Base-by-base conservation (phyloP, 2,888 invertebrate species). In the Podotricha telesiphe region DNA sequence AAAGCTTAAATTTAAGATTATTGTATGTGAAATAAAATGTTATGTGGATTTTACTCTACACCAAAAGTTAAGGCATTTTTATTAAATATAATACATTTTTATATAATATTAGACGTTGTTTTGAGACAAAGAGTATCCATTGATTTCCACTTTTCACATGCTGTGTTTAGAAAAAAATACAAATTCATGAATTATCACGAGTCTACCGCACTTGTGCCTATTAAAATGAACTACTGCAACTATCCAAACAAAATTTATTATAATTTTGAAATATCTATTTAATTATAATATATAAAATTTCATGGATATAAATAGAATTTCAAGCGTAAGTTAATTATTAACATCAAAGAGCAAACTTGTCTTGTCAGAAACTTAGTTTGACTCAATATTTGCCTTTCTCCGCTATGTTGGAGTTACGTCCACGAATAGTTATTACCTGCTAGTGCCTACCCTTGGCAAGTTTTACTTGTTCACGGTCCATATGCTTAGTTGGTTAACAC, bases 331-430 rank as follows among this genome's bases (percentile, higher is more conserved):
- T 85, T 83, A 86, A 87, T 88, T 85, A 88, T 88, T 87, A 88
- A 85, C 85, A 82, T 80, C 75, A 79, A 80, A 81, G 77, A 79
- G 80, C 80, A 80, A 78, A 79, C 82, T 81, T 76, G 78, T 78
- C 80, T 80, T 78, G 76, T 82, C 82, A 82, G 84, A 83, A 88
- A 88, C 85, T 85, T 80, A 81, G 82, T 86, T 85, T 80, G 79
- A 79, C 79, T 83, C 86, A 86, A 87, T 89, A 88, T 89, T 89
- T 88, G 87, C 85, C 82, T 87, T 88, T 75, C 80, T 80, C 80
- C 81, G 53, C 82, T 80, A 76, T 83, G 82, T 87, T 86, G 82
- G 77, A 87, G 83, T 87, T 86, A 79, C 81, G 84, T 74, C 81
- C 76, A 74, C 78, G 74, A 71, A 75, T 77, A 79, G 77, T 79